A percentile compares a stretch with the other conserved stretches of the same genome.
These are phyloP conservation scores for Cyanocitta stelleri DNA, from an alignment of 2,113 vertebrate species.

Conservation along the genomic window DNA sequence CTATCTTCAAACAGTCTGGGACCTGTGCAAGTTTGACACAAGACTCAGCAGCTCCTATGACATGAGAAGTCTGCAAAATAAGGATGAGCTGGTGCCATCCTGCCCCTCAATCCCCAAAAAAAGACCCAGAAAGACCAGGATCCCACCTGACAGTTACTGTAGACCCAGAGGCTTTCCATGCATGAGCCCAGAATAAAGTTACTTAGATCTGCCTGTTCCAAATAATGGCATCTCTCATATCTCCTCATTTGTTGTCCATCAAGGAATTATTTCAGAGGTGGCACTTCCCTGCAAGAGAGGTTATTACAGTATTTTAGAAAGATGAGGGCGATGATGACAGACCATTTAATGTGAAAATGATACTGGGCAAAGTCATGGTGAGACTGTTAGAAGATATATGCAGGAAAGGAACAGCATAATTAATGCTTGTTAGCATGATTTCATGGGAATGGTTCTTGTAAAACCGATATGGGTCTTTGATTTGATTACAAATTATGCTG, in stretches of 20 bases:
- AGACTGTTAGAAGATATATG: slow-evolving; percentile 24
- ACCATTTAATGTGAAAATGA: slow-evolving; percentile 26
- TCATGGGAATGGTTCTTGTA: slow-evolving; percentile 49
- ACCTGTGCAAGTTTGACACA: not conserved
- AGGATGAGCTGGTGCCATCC: not conserved
- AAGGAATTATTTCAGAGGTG: not conserved
- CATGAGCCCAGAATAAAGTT: not conserved
- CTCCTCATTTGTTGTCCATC: not conserved
- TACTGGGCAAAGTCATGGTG: not conserved
- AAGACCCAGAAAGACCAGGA: not conserved
- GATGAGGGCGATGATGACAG: not conserved
- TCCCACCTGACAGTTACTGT: not conserved
- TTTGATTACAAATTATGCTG: slow-evolving; percentile 60
- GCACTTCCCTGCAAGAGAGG: not conserved
- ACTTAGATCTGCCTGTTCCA: not conserved
- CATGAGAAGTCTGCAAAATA: not conserved
- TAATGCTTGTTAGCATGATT: slow-evolving; percentile 49
- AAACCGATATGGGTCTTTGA: slow-evolving; percentile 13
- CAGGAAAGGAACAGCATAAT: slow-evolving; percentile 47
- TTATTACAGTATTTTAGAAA: not conserved
- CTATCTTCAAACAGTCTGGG: not conserved
- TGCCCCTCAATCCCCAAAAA: not conserved
- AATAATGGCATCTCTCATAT: not conserved
- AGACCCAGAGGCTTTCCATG: not conserved
- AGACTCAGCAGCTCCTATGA: not conserved